Evolutionary conservation across 2,797 vertebrate genomes (phyloP), one percentile per base, ranked within the genome.

Genomic region (Characodon lateralis): DNA sequence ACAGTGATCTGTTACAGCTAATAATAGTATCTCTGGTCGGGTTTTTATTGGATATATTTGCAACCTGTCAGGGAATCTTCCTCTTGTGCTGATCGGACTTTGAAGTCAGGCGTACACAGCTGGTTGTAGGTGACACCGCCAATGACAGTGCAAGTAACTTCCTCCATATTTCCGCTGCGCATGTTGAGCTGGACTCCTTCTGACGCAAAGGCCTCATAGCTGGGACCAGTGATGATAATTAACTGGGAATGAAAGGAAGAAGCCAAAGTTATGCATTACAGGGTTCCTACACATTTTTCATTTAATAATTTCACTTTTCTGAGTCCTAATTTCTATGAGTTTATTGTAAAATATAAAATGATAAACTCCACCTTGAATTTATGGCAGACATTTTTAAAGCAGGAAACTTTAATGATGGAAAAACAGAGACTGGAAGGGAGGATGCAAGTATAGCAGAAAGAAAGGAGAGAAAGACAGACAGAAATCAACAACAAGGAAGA

Each of bases 171-270:
- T 31, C 91, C 89, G 0, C 93, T 85, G 0, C 93, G 94, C 89
- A 97, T 83, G 8, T 96, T 97, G 84, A 98, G 95, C 85, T 97
- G 97, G 91, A 98, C 96, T 71, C 96, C 96, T 79, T 97, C 97
- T 0, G 97, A 95, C 0, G 97, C 88, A 87, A 98, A 91, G 0
- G 96, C 93, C 65, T 97, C 97, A 0, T 97, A 98, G 79, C 95
- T 95, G 0, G 97, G 95, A 5, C 97, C 96, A 0, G 97, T 97
- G 69, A 98, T 97, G 93, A 98, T 98, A 55, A 98, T 97, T 72
- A 98, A 91, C 95, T 98, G 39, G 65, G 65, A 48, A 24, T 13
- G 3, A 63, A 7, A 4, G 48, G 24, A 31, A 28, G 14, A 50
- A 26, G 53, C 0, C 7, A 0, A 22, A 35, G 2, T 26, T 8